Evolutionary conservation across 1,140 invertebrate genomes (phyloP), one percentile per base, ranked within the genome.

Genomic region (Penaeus vannamei): DNA sequence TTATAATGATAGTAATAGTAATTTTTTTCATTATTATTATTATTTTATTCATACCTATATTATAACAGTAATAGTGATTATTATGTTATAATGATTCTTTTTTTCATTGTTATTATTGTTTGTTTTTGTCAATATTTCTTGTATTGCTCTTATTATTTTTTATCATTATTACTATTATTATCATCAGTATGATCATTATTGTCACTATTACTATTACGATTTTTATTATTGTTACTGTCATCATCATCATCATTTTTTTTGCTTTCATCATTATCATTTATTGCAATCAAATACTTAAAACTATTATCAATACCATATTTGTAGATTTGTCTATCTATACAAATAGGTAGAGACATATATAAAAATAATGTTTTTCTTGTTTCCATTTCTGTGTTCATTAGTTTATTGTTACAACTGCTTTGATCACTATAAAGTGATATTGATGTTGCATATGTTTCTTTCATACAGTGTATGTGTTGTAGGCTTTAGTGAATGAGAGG

Each of bases 101-200:
- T n/a, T n/a, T n/a, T n/a, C n/a, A n/a, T n/a, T n/a, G n/a, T n/a
- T n/a, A n/a, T n/a, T n/a, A n/a, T n/a, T n/a, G n/a, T n/a, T n/a
- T n/a, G n/a, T n/a, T 76, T 72, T 12, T 72, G n/a, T 12, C n/a
- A 26, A 26, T 72, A 12, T 12, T 22, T 72, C 69, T 26, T 72
- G n/a, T 22, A 72, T 72, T 10, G n/a, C 22, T 72, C 36, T 26
- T 72, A 10, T 23, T 10, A 26, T 32, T 72, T 72, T 32, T 77
- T 77, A 77, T 77, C 26, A 77, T 42, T 77, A 77, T 42, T 77
- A 77, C 36, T 77, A 77, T 77, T 77, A 29, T 77, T 26, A 77
- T 77, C 23, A 77, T 29, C 23, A 77, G 42, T 77, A 32, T 77
- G 42, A 77, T 26, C 32, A 12, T 77, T 77, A 53, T 53, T 36